Percentiles rank a stretch among this genome's conserved stretches.
These are phyloP conservation scores for Rhynchotus rufescens DNA, from an alignment of 2,797 vertebrate species.

Conservation along the genomic window DNA sequence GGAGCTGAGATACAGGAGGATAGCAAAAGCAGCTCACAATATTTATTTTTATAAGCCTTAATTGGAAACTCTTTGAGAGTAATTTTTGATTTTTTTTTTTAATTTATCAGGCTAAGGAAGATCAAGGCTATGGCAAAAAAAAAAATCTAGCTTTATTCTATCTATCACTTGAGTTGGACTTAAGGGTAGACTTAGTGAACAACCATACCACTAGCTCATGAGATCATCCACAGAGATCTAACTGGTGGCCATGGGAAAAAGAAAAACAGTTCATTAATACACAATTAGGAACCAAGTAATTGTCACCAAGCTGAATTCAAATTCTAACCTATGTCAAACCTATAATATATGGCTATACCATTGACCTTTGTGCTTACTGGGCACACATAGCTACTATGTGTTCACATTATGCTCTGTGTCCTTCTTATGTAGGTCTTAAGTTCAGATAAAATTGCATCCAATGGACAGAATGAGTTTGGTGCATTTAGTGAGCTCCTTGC, in stretches of 20 bases:
- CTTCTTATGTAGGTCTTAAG: background rate
- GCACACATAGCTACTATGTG: background rate
- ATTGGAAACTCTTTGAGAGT: background rate
- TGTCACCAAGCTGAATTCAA: background rate
- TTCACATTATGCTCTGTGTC: background rate
- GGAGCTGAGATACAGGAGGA: background rate
- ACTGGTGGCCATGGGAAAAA: background rate
- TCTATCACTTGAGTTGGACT: background rate
- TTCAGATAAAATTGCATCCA: background rate
- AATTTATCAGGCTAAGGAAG: background rate
- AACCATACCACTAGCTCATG: background rate
- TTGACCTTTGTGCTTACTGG: background rate
- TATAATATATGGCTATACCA: background rate
- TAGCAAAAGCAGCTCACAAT: background rate
- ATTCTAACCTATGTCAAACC: background rate
- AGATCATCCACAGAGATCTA: background rate
- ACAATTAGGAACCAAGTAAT: background rate
- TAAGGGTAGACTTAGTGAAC: background rate
- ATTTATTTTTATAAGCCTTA: background rate
- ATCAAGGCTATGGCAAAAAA: background rate
- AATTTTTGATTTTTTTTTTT: background rate
- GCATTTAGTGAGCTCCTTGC: background rate
- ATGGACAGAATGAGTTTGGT: background rate
- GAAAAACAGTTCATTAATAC: background rate
- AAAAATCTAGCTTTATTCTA: background rate